Base-by-base conservation (phyloP, 1,140 invertebrate species). In the Drosophila equinoxialis region DNA sequence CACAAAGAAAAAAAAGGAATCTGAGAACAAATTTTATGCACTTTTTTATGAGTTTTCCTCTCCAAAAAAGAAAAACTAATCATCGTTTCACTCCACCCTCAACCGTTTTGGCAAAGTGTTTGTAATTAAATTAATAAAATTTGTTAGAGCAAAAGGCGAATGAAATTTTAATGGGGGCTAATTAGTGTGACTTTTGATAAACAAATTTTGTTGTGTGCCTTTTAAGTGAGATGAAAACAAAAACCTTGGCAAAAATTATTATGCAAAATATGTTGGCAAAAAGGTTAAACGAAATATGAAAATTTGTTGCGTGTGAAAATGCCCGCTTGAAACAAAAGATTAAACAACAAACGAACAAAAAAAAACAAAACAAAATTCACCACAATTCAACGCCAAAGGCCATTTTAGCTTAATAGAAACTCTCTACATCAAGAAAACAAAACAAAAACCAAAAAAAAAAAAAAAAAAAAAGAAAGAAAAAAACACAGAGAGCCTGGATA, bases 121-220 rank as follows among this genome's bases (percentile, higher is more conserved):
- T 71, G 78, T 81, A 85, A 85, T 85, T 81, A 81, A 85, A 85
- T 85, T 85, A 85, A 81, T 51, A 23, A 78, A 85, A 85, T 78
- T 81, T 74, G 77, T 68, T 55, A 26, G 71, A 61, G 20, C 57
- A 59, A 26, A 59, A 33, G 30, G 67, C 42, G 73, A 83, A 79
- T 87, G 71, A 71, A 74, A 74, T 67, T 82, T 79, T 79, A 81
- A 86, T 86, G 60, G 59, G 66, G 45, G 66, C 74, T 61, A 77
- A 65, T 76, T 77, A 77, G 66, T 54, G 68, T 37, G 39, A 69
- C 20, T 69, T 69, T 75, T 55, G 13, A 20, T 74, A 42, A 51
- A 30, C 51, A 30, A 58, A 68, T 55, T 60, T 51, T 64, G 51
- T 37, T 35, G 30, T 13, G 60, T 55, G 26, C 23, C 14, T 64